Base-by-base conservation (phyloP, 2,797 vertebrate genomes). In the Danio aesculapii region DNA sequence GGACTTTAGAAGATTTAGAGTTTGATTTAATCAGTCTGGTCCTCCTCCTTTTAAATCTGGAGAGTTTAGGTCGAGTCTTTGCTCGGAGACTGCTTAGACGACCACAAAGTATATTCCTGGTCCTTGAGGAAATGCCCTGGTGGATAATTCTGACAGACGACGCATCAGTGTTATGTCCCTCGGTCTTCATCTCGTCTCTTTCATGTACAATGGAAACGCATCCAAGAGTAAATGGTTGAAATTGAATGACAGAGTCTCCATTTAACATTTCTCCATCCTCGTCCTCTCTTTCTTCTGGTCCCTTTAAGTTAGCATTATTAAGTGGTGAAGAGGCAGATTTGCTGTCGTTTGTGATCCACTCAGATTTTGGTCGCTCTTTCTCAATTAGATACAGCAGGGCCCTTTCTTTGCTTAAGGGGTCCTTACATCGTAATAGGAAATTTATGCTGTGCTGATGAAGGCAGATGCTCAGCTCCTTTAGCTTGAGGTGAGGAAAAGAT, bases 391-490 rank as follows among this genome's bases (percentile, higher is more conserved):
- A 86, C 61, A 94, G 87, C 61, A 92, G 67, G 19, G 89, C 89
- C 72, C 93, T 88, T 77, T 92, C 91, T 84, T 90, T 91, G 86
- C 93, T 92, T 50, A 89, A 83, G 0, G 93, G 92, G 83, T 94
- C 87, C 83, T 91, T 93, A 78, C 93, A 95, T 41, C 86, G 89
- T 19, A 93, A 81, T 43, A 94, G 82, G 70, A 94, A 94, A 52
- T 94, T 92, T 86, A 93, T 75, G 0, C 91, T 89, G 91, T 94
- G 94, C 84, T 88, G 92, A 67, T 90, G 91, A 44, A 95, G 85
- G 84, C 87, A 83, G 81, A 95, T 81, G 16, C 81, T 86, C 0
- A 94, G 83, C 66, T 94, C 90, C 77, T 86, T 93, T 44, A 94
- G 88, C 17, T 84, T 53, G 17, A 92, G 86, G 50, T 90, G 87